Percentiles rank a stretch among this genome's conserved stretches.
phyloP scores from a whole-genome alignment of 2,113 vertebrate genomes.

The Dasyprocta punctata region DNA sequence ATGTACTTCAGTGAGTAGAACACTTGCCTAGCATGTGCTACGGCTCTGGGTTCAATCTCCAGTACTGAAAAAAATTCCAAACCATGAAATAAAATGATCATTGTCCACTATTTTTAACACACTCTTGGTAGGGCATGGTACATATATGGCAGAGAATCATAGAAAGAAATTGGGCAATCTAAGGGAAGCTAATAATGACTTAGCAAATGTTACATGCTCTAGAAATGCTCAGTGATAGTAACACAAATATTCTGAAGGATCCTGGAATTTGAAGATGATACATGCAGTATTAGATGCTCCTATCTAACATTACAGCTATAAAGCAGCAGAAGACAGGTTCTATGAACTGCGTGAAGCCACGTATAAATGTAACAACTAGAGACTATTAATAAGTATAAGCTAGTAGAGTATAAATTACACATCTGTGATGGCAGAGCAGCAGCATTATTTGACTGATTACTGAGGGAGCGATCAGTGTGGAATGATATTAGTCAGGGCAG shows the following conservation, averaged over 20 bases:
- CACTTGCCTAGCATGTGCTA: background rate
- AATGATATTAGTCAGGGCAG: slow-evolving; percentile 60
- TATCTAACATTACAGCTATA: background rate
- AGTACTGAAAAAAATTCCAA: background rate
- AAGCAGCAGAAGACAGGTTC: background rate
- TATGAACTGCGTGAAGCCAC: background rate
- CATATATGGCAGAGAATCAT: background rate
- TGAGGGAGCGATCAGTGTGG: background rate
- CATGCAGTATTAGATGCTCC: background rate
- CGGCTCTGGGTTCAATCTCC: background rate
- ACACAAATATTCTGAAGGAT: background rate
- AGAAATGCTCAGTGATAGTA: background rate
- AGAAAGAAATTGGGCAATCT: background rate
- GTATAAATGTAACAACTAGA: slow-evolving; percentile 1
- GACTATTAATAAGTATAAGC: slow-evolving; percentile 5
- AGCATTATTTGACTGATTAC: slow-evolving; percentile 18
- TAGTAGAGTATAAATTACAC: slow-evolving; percentile 25
- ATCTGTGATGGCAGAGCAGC: background rate
- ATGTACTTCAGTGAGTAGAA: background rate
- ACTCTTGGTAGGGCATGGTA: background rate
- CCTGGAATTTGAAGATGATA: background rate
- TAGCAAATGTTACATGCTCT: background rate
- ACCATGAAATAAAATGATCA: slow-evolving; percentile 7
- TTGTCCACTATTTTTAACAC: background rate
- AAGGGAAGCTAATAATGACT: background rate